phyloP scores from a whole-genome alignment of 2,888 invertebrate species.

The Nomada ruficornis region DNA sequence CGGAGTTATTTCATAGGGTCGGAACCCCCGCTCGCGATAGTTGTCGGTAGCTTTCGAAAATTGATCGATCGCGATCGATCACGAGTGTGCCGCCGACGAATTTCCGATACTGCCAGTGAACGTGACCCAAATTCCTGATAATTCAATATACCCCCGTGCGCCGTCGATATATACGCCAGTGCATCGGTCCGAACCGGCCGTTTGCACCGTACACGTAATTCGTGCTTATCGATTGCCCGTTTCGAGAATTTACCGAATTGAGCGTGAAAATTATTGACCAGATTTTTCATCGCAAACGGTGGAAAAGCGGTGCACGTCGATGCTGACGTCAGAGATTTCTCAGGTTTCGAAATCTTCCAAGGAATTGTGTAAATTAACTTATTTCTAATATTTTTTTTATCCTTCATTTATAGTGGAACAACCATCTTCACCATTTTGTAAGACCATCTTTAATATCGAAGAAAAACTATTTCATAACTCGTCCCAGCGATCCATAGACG shows the following conservation, averaged over 20 bases:
- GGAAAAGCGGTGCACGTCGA: no score
- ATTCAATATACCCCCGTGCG: constrained; percentile 25
- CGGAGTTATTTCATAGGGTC: neutral
- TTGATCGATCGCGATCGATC: constrained; percentile 41
- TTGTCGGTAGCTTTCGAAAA: constrained; percentile 2
- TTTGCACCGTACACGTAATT: neutral
- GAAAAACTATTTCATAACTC: neutral
- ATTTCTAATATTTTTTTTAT: no score
- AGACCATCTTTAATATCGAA: neutral
- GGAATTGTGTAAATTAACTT: no score
- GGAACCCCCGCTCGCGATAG: neutral
- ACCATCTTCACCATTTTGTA: neutral
- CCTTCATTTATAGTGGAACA: neutral
- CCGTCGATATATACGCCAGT: neutral
- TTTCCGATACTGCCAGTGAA: constrained; percentile 37
- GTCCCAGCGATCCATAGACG: neutral
- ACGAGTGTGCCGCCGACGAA: constrained; percentile 1
- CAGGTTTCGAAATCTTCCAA: no score
- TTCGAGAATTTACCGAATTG: constrained; percentile 2
- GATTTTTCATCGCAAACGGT: neutral
- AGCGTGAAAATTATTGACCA: constrained; percentile 4
- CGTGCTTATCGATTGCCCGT: constrained; percentile 15
- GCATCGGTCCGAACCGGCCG: neutral
- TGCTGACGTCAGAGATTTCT: neutral
- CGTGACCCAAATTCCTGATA: constrained; percentile 45